A percentile compares a stretch with the other conserved stretches of the same genome.
These are phyloP conservation scores for Drosophila setosimentum DNA, from an alignment of 2,888 invertebrate genomes.

Conservation along the genomic window DNA sequence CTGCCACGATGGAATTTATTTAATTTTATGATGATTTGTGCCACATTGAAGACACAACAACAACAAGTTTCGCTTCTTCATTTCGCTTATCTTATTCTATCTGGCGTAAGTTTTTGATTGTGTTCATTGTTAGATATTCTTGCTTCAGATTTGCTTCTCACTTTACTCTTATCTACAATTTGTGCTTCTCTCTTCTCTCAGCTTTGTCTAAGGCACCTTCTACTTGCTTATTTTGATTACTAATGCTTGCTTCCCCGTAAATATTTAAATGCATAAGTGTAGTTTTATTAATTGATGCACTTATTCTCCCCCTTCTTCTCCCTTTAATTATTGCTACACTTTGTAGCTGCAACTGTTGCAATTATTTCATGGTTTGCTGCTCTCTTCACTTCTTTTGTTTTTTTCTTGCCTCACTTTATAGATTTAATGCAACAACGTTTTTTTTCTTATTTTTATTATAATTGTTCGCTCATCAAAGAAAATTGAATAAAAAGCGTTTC, in stretches of 20 bases:
- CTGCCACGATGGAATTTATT: background rate
- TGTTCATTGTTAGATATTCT: background rate
- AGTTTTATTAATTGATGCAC: background rate
- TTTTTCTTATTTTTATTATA: background rate
- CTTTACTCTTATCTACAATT: background rate
- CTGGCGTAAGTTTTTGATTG: background rate
- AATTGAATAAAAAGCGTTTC: constrained; percentile 16
- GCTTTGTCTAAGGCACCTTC: background rate
- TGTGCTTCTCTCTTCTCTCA: background rate
- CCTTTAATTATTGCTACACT: background rate
- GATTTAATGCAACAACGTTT: background rate
- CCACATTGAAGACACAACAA: background rate
- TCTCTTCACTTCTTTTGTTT: background rate
- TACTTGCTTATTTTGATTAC: background rate
- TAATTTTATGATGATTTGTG: constrained; percentile 8
- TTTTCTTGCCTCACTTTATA: background rate
- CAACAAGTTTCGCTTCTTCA: background rate
- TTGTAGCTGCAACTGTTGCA: background rate
- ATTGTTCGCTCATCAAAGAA: background rate
- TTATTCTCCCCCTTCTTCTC: background rate
- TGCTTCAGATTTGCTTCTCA: background rate
- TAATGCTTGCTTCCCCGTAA: background rate
- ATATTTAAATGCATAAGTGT: background rate
- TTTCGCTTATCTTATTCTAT: background rate
- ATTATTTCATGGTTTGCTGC: background rate